These are phyloP conservation scores for Mixornis gularis DNA, from an alignment of 2,113 vertebrate species.

Conservation along the genomic window DNA sequence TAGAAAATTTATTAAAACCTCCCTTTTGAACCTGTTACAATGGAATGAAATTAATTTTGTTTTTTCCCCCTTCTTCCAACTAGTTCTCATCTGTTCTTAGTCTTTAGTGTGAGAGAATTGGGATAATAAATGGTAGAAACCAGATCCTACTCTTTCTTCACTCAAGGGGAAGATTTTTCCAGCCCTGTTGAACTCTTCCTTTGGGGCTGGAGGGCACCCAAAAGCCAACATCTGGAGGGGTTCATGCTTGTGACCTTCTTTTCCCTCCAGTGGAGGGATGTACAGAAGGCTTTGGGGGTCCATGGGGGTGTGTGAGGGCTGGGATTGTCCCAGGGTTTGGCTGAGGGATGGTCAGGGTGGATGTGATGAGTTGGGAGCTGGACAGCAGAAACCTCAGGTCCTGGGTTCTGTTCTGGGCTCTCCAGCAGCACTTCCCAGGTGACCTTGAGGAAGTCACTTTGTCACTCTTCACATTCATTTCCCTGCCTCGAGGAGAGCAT, in stretches of 20 bases:
- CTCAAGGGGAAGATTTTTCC: neutral
- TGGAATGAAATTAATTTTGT: neutral
- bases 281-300: neutral
- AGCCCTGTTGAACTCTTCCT: neutral
- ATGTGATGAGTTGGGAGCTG: neutral
- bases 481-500: neutral
- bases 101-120: neutral
- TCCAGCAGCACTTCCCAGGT: neutral
- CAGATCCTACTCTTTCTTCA: neutral
- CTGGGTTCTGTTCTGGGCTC: neutral
- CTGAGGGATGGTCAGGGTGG: neutral
- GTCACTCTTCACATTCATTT: neutral
- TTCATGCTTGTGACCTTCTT: neutral
- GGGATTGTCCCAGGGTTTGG: neutral
- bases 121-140: neutral
- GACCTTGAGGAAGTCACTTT: neutral
- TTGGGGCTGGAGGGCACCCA: neutral
- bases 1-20: neutral
- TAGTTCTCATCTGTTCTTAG: neutral
- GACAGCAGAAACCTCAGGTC: neutral
- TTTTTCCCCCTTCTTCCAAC: neutral
- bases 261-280: neutral
- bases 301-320: neutral
- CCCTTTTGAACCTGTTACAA: neutral
- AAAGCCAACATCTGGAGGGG: neutral